A percentile compares a stretch with the other conserved stretches of the same genome.
These are phyloP conservation scores for Odocoileus hemionus DNA, from an alignment of 2,113 vertebrate genomes.

Conservation along the genomic window DNA sequence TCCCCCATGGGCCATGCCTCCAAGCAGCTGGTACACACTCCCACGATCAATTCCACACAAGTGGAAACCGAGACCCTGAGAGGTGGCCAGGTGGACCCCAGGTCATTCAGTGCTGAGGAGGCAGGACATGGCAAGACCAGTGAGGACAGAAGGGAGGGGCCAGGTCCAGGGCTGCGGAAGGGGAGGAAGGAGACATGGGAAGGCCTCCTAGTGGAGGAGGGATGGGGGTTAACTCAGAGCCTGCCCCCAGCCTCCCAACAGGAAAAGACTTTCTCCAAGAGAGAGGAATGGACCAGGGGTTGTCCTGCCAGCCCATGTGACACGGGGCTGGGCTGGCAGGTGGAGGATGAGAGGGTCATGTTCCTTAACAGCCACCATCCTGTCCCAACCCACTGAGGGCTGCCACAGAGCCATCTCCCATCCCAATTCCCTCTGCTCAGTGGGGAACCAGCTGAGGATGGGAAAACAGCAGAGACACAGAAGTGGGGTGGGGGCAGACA, in stretches of 20 bases:
- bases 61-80: not conserved
- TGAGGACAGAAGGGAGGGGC: not conserved
- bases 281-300: not conserved
- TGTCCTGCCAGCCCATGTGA: not conserved
- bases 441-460: not conserved
- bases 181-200: not conserved
- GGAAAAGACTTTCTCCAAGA: not conserved
- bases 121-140: not conserved
- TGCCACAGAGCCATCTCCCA: not conserved
- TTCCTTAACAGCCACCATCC: not conserved
- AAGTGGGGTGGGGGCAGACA: not conserved
- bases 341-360: accelerated
- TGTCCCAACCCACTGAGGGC: not conserved
- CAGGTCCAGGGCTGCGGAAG: not conserved
- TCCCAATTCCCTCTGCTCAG: not conserved
- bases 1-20: not conserved
- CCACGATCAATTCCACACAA: not conserved
- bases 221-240: not conserved
- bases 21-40: not conserved
- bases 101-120: not conserved
- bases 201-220: not conserved
- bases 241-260: not conserved
- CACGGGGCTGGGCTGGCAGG: not conserved
- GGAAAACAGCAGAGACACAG: not conserved
- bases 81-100: not conserved